phyloP scores from a whole-genome alignment of 2,797 vertebrate species.

The Anguilla pacifica region DNA sequence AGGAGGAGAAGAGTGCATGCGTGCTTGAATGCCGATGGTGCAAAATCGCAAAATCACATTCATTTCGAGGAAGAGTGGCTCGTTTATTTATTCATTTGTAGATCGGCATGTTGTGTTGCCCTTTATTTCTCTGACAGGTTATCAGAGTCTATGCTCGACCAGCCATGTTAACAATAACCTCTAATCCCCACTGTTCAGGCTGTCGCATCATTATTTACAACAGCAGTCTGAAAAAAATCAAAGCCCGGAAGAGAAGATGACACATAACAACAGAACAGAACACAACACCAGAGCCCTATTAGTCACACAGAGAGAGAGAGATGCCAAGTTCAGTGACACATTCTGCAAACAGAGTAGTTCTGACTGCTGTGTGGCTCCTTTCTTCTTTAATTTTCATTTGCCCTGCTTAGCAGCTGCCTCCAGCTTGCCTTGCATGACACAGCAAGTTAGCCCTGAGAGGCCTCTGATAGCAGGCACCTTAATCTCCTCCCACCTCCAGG shows the following conservation, averaged over 20 bases:
- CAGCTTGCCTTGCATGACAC: conserved; percentile 15
- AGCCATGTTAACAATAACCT: conserved; percentile 22
- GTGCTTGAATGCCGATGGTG: background rate
- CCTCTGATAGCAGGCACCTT: conserved; percentile 32
- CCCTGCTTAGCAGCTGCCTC: background rate
- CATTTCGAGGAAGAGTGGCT: background rate
- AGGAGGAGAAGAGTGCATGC: background rate
- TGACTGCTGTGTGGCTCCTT: conserved; percentile 29
- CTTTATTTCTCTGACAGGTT: background rate
- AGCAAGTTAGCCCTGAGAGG: conserved; percentile 27
- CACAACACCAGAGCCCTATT: conserved; percentile 36
- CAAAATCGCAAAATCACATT: background rate
- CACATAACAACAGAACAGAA: conserved; percentile 12
- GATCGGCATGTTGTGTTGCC: background rate
- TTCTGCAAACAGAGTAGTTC: conserved; percentile 40
- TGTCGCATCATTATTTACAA: conserved; percentile 36
- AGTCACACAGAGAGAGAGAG: conserved; percentile 24
- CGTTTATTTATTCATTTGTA: background rate
- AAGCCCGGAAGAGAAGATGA: conserved; percentile 15
- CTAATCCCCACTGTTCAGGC: conserved; percentile 16
- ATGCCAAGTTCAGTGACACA: background rate
- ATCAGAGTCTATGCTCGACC: background rate
- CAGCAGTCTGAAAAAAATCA: conserved; percentile 28
- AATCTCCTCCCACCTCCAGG: conserved; percentile 24
- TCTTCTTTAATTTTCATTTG: conserved; percentile 20